These are phyloP conservation scores for Lithobates sylvaticus DNA, from an alignment of 2,797 vertebrate species.

Conservation along the genomic window DNA sequence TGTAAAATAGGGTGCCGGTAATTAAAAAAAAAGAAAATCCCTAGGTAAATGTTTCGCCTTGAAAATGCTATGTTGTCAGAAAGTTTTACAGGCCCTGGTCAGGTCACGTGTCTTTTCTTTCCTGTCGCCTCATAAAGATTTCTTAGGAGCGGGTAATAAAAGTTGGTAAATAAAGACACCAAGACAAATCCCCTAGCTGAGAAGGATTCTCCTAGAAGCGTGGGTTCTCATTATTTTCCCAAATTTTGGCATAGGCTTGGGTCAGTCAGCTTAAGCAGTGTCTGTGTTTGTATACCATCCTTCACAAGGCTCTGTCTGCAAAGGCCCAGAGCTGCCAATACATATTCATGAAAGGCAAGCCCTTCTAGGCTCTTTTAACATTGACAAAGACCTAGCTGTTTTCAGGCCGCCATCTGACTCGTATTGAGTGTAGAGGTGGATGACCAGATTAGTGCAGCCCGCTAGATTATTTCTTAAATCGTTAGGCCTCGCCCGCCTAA, in stretches of 20 bases:
- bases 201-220: slow-evolving; percentile 51
- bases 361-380: slow-evolving; percentile 68
- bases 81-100: slow-evolving; percentile 6
- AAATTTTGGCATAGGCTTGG: slow-evolving; percentile 61
- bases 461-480: slow-evolving; percentile 73
- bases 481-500: slow-evolving; percentile 75
- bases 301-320: slow-evolving; percentile 70
- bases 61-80: not conserved
- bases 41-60: not conserved
- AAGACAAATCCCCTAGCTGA: slow-evolving; percentile 65
- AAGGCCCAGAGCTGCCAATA: slow-evolving; percentile 70
- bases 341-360: slow-evolving; percentile 81
- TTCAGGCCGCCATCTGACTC: slow-evolving; percentile 75
- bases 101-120: slow-evolving; percentile 10
- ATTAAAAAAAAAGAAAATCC: not conserved
- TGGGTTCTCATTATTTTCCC: slow-evolving; percentile 65
- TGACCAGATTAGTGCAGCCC: slow-evolving; percentile 76
- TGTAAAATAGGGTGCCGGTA: not conserved
- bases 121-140: not conserved
- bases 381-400: slow-evolving; percentile 82
- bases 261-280: slow-evolving; percentile 24
- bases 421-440: slow-evolving; percentile 73
- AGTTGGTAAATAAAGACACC: slow-evolving; percentile 62
- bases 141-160: slow-evolving; percentile 58
- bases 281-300: slow-evolving; percentile 59